Percentiles rank a stretch among this genome's conserved stretches.
These are phyloP conservation scores for Oenanthe melanoleuca DNA, from an alignment of 2,113 vertebrate species.

Conservation along the genomic window DNA sequence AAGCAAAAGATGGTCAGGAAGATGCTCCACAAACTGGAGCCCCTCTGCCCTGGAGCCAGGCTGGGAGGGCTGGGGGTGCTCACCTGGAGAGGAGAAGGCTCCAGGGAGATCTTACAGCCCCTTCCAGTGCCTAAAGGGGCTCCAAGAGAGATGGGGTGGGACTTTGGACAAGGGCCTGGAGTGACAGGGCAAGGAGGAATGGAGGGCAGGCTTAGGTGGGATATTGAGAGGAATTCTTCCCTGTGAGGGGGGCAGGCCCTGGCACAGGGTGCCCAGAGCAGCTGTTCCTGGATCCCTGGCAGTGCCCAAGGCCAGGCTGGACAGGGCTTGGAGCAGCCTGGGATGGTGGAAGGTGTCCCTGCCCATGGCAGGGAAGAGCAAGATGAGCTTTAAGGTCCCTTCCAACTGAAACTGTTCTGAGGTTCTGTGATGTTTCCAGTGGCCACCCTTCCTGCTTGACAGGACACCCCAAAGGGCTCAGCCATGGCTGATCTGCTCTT, in stretches of 20 bases:
- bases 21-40: not conserved
- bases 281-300: not conserved
- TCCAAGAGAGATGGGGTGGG: not conserved
- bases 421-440: not conserved
- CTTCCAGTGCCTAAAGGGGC: not conserved
- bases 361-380: accelerated
- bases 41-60: not conserved
- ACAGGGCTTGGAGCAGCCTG: accelerated
- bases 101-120: not conserved
- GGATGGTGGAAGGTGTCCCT: accelerated
- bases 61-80: not conserved
- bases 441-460: not conserved
- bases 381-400: not conserved
- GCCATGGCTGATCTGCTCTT: not conserved
- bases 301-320: not conserved
- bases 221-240: accelerated
- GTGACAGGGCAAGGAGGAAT: not conserved
- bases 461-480: not conserved
- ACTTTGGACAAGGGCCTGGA: not conserved
- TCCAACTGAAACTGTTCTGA: not conserved
- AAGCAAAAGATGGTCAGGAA: not conserved
- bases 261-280: accelerated
- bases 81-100: not conserved
- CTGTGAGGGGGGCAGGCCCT: accelerated
- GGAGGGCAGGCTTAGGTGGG: accelerated